Percentiles rank a stretch among this genome's conserved stretches.
Evolutionary conservation across 2,888 invertebrate genomes (phyloP).

Genomic region (Eristalinus sepulchralis): DNA sequence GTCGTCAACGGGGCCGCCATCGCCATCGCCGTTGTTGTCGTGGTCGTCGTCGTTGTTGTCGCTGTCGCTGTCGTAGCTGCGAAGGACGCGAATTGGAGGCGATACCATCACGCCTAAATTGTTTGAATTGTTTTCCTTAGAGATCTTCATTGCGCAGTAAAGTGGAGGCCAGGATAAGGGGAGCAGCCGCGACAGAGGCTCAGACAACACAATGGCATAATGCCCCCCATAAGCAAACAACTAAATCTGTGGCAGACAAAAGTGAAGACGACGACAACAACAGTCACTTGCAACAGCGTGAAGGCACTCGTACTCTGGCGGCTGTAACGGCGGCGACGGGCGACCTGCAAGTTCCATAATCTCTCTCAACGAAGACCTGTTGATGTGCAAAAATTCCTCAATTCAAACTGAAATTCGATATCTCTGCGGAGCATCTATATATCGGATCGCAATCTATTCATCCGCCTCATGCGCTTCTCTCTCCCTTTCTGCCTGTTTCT

Average conservation of each 20-base stretch:
- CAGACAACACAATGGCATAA: conserved; percentile 61
- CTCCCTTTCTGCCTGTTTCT: conserved; percentile 26
- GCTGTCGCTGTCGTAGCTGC: conserved; percentile 22
- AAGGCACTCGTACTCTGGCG: neutral
- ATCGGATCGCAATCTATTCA: conserved; percentile 65
- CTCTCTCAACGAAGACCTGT: conserved; percentile 55
- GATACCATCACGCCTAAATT: conserved; percentile 70
- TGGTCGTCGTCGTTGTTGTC: neutral
- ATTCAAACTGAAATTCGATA: conserved; percentile 63
- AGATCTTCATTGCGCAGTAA: conserved; percentile 41
- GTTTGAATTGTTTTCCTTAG: conserved; percentile 64
- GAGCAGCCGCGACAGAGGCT: neutral
- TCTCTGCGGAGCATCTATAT: conserved; percentile 61
- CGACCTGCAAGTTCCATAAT: conserved; percentile 26
- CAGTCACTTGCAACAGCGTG: conserved; percentile 12
- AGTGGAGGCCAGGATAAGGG: neutral
- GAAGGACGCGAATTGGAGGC: conserved; percentile 68
- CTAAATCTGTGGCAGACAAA: conserved; percentile 66
- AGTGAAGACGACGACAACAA: conserved; percentile 52
- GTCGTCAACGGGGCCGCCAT: neutral
- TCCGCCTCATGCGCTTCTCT: conserved; percentile 36
- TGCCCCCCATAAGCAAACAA: conserved; percentile 63
- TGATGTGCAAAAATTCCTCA: conserved; percentile 66
- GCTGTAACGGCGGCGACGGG: neutral
- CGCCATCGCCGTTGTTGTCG: neutral